Conservation (phyloP, 2,888 invertebrate genomes). For the Osmoderma eremita region DNA sequence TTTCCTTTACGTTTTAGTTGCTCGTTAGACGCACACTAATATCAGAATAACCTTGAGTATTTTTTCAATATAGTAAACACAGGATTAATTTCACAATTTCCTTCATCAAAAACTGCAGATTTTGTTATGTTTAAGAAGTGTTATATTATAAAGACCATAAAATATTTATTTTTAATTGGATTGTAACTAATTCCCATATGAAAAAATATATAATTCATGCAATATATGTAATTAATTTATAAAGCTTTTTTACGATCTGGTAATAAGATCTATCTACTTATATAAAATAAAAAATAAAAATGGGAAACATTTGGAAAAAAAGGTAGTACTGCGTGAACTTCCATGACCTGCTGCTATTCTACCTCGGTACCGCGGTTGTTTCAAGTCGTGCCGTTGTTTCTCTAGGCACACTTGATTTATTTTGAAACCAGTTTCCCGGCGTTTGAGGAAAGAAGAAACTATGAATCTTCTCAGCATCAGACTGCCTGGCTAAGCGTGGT, state of each 20-base stretch:
- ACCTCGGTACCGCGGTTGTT: slow-evolving; percentile 50
- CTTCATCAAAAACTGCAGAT: slow-evolving; percentile 19
- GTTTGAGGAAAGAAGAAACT: slow-evolving; percentile 35
- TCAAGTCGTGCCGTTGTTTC: slow-evolving; percentile 60
- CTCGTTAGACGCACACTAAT: not conserved
- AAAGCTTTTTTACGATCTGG: too few species aligned
- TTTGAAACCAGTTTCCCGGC: slow-evolving; percentile 59
- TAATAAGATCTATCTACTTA: too few species aligned
- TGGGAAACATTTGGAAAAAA: slow-evolving; percentile 46
- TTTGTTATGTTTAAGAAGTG: slow-evolving; percentile 15
- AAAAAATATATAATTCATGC: too few species aligned
- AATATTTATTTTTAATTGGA: too few species aligned
- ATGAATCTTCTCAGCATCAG: slow-evolving; percentile 7
- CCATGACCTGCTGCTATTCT: slow-evolving; percentile 61
- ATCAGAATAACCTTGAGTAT: slow-evolving; percentile 29
- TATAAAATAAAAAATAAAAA: slow-evolving; percentile 37
- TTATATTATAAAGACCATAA: too few species aligned
- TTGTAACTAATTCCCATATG: too few species aligned
- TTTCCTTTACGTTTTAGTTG: too few species aligned
- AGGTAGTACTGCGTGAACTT: slow-evolving; percentile 63
- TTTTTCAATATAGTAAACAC: slow-evolving; percentile 35
- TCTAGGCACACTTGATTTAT: slow-evolving; percentile 60
- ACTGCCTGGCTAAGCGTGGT: slow-evolving; percentile 51
- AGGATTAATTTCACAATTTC: slow-evolving; percentile 36
- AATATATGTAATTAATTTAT: too few species aligned